phyloP scores from a whole-genome alignment of 2,113 vertebrate species.

The Garra rufa region DNA sequence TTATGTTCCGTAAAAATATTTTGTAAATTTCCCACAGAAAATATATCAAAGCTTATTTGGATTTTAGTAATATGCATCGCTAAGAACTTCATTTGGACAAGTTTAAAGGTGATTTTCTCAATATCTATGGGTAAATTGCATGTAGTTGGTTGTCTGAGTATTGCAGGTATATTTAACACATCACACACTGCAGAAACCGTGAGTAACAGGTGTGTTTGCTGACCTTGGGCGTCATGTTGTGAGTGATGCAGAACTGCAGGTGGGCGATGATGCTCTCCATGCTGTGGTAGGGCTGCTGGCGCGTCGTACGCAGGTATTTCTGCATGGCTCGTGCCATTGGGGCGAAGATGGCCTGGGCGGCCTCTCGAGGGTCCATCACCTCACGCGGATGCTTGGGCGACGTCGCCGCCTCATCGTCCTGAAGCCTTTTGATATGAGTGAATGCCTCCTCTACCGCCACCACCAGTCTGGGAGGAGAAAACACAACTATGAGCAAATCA shows the following conservation, averaged over 20 bases:
- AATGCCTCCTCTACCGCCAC: constrained; percentile 97
- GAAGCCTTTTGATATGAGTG: constrained; percentile 95
- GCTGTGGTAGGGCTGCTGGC: constrained; percentile 95
- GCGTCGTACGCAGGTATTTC: constrained; percentile 93
- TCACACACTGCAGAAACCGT: neutral
- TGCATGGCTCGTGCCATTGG: constrained; percentile 98
- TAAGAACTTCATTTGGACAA: no score
- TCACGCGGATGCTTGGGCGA: constrained; percentile 86
- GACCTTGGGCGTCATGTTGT: constrained; percentile 97
- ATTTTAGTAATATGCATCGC: no score
- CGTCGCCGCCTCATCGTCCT: constrained; percentile 83
- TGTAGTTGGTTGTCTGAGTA: no score
- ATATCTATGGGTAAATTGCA: no score
- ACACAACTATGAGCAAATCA: neutral
- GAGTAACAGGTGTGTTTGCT: neutral
- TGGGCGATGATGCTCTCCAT: constrained; percentile 99
- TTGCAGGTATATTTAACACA: no score
- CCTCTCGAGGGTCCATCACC: constrained; percentile 95
- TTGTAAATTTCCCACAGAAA: no score
- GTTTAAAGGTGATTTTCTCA: no score
- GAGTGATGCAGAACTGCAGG: constrained; percentile 97
- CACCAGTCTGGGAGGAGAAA: constrained; percentile 80
- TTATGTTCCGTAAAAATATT: no score
- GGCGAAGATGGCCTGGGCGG: constrained; percentile 95
- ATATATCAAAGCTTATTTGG: no score